Conservation (phyloP, 1,140 invertebrate species). For the Pantala flavescens region DNA sequence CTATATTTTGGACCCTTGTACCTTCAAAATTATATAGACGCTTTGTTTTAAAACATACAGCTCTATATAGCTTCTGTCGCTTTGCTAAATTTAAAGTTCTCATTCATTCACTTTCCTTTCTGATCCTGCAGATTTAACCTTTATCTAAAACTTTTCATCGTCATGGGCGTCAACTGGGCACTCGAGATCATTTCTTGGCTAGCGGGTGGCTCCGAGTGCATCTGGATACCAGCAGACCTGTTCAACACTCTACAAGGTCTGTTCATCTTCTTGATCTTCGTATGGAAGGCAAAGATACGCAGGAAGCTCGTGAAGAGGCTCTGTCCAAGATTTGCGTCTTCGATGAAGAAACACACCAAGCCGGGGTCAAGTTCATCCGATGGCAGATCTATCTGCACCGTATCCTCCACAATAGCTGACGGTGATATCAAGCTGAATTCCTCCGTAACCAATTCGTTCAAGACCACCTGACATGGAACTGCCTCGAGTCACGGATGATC, state of each 20-base stretch:
- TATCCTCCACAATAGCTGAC: too few species aligned
- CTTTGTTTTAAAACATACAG: too few species aligned
- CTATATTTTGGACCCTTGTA: too few species aligned
- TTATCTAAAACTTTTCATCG: constrained; percentile 57
- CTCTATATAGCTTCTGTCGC: too few species aligned
- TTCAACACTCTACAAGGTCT: constrained; percentile 46
- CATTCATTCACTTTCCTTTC: background rate
- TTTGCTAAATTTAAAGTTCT: background rate
- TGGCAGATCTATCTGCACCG: too few species aligned
- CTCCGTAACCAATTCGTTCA: too few species aligned
- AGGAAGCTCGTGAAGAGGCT: constrained; percentile 32
- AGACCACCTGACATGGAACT: too few species aligned
- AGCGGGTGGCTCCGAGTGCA: constrained; percentile 37
- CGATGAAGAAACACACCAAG: background rate
- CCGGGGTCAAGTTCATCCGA: too few species aligned
- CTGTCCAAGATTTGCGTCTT: background rate
- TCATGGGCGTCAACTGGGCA: constrained; percentile 64
- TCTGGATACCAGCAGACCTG: constrained; percentile 52
- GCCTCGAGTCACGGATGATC: too few species aligned
- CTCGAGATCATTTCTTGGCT: constrained; percentile 56
- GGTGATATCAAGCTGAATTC: too few species aligned
- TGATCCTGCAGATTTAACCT: constrained; percentile 46
- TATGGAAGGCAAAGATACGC: constrained; percentile 54
- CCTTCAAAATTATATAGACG: too few species aligned
- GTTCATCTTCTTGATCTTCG: constrained; percentile 58